phyloP scores from a whole-genome alignment of 2,797 vertebrate genomes.

The Takifugu rubripes region DNA sequence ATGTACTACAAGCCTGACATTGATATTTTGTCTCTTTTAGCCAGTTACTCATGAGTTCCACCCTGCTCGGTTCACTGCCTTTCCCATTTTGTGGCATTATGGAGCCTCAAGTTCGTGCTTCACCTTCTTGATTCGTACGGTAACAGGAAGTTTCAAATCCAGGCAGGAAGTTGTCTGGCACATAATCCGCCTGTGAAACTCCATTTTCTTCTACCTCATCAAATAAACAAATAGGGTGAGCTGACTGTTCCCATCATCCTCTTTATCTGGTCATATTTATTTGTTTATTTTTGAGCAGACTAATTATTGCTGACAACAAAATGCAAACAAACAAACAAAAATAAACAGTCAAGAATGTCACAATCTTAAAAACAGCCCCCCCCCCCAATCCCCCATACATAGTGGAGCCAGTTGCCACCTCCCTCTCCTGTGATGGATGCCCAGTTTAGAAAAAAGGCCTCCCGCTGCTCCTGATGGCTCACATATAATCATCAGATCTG shows the following conservation, averaged over 20 bases:
- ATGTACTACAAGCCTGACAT: no score
- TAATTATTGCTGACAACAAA: background rate
- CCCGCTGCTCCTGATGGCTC: constrained; percentile 43
- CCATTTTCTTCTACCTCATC: background rate
- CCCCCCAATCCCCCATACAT: background rate
- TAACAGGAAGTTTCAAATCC: no score
- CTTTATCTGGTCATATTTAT: no score
- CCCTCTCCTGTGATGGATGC: constrained; percentile 36
- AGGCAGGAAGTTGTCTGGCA: background rate
- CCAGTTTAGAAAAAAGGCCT: constrained; percentile 49
- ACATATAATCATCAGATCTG: constrained; percentile 49
- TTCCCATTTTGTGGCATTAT: no score
- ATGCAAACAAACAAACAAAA: background rate
- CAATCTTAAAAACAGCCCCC: background rate
- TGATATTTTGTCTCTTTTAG: no score
- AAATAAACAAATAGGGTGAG: no score
- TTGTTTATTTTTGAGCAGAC: no score
- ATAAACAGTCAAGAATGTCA: background rate
- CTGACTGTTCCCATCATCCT: no score
- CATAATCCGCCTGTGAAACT: background rate
- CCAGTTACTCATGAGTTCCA: no score
- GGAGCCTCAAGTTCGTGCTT: no score
- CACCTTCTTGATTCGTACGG: no score
- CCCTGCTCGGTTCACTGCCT: no score
- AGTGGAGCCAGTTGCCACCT: constrained; percentile 20